Evolutionary conservation across 1,140 invertebrate genomes (phyloP).

Genomic region (Drosophila bocqueti): DNA sequence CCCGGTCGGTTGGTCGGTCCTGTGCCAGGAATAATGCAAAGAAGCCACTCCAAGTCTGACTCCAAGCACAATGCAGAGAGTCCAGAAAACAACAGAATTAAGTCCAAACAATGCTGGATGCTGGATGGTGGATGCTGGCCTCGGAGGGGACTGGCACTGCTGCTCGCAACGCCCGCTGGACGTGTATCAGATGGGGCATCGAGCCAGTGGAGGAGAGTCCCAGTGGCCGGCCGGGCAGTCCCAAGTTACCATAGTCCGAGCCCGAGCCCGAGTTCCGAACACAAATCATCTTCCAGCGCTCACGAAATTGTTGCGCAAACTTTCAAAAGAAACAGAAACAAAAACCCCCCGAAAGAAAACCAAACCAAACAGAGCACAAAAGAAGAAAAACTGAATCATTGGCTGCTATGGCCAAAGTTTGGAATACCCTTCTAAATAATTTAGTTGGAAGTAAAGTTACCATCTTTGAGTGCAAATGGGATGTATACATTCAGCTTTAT

Average conservation of each 20-base stretch:
- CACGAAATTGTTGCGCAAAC: slow-evolving; percentile 84
- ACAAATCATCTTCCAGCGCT: slow-evolving; percentile 84
- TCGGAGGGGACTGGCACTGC: slow-evolving; percentile 48
- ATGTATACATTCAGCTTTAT: background rate
- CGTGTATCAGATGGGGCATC: slow-evolving; percentile 78
- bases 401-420: slow-evolving; percentile 9
- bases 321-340: slow-evolving; percentile 64
- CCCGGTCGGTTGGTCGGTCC: slow-evolving; percentile 3
- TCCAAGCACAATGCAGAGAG: slow-evolving; percentile 58
- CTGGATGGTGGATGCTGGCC: slow-evolving; percentile 16
- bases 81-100: slow-evolving; percentile 66
- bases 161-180: slow-evolving; percentile 74
- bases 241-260: slow-evolving; percentile 27
- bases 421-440: slow-evolving; percentile 21
- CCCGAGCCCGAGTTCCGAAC: slow-evolving; percentile 64
- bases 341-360: slow-evolving; percentile 40
- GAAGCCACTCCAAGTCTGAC: slow-evolving; percentile 48
- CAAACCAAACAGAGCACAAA: slow-evolving; percentile 33
- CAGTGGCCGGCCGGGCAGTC: slow-evolving; percentile 21
- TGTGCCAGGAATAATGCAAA: slow-evolving; percentile 73
- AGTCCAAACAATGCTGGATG: slow-evolving; percentile 51
- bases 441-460: background rate
- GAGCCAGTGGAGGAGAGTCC: slow-evolving; percentile 46
- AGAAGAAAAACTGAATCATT: slow-evolving; percentile 20
- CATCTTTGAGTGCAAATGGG: no score